Conservation (phyloP, 2,888 invertebrate species). For the Cancer borealis region DNA sequence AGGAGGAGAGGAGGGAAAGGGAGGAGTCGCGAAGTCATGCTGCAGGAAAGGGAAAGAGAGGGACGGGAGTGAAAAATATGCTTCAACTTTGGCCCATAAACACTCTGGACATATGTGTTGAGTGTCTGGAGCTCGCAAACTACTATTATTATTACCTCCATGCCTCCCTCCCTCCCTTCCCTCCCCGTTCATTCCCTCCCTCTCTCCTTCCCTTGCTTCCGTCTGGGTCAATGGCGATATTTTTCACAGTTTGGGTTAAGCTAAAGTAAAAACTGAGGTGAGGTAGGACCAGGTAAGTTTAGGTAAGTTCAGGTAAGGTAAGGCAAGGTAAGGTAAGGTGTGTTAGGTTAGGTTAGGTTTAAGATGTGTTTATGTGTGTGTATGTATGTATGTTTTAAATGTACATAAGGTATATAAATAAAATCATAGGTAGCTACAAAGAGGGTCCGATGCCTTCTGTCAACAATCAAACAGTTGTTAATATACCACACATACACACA, state of each 20-base stretch:
- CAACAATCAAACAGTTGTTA: too few relatives aligned
- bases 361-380: too few relatives aligned
- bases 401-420: too few relatives aligned
- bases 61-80: not conserved
- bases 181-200: not conserved
- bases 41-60: not conserved
- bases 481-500: too few relatives aligned
- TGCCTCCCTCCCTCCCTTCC: not conserved
- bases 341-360: too few relatives aligned
- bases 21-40: too few relatives aligned
- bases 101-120: not conserved
- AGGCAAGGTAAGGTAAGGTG: not conserved
- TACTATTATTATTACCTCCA: not conserved
- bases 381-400: too few relatives aligned
- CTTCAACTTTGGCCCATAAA: not conserved
- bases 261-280: not conserved
- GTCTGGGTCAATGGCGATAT: too few relatives aligned
- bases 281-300: too few relatives aligned
- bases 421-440: too few relatives aligned
- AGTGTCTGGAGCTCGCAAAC: slow-evolving; percentile 6
- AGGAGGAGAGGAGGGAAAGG: not conserved
- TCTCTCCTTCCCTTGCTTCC: not conserved
- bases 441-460: too few relatives aligned
- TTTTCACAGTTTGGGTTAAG: not conserved
- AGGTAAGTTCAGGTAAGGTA: not conserved